phyloP scores from a whole-genome alignment of 2,113 vertebrate genomes.

The Rhabdornis inornatus region DNA sequence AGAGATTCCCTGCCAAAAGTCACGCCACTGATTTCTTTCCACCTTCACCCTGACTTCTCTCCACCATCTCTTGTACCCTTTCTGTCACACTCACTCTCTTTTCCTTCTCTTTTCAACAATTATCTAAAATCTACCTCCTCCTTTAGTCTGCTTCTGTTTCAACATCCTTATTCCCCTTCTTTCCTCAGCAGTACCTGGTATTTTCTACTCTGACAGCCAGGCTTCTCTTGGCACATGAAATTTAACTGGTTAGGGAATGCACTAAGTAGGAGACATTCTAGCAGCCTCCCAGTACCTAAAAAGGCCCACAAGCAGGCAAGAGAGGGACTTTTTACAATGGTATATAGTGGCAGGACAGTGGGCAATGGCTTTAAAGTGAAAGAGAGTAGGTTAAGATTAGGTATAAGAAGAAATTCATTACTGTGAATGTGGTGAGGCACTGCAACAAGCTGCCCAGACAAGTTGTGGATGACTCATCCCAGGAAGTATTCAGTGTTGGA shows the following conservation, averaged over 20 bases:
- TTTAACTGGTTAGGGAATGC: not conserved
- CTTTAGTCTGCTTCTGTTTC: not conserved
- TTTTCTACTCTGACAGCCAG: not conserved
- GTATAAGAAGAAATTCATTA: not conserved
- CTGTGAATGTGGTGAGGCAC: not conserved
- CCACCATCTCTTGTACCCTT: not conserved
- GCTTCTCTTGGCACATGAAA: not conserved
- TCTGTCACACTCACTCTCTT: not conserved
- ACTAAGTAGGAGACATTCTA: not conserved
- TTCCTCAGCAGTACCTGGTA: not conserved
- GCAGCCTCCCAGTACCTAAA: not conserved
- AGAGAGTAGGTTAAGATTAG: not conserved
- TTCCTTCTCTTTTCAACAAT: not conserved
- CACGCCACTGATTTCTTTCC: not conserved
- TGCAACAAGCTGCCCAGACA: not conserved
- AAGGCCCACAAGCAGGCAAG: not conserved
- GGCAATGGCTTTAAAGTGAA: not conserved
- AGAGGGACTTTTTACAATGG: not conserved
- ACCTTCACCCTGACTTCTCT: not conserved
- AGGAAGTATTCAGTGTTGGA: not conserved
- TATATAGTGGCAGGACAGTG: not conserved
- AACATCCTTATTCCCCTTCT: not conserved
- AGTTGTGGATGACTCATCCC: not conserved
- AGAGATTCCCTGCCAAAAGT: not conserved
- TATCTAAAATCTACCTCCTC: not conserved